Evolutionary conservation across 2,888 invertebrate species (phyloP).

Genomic region (Pterostichus madidus): DNA sequence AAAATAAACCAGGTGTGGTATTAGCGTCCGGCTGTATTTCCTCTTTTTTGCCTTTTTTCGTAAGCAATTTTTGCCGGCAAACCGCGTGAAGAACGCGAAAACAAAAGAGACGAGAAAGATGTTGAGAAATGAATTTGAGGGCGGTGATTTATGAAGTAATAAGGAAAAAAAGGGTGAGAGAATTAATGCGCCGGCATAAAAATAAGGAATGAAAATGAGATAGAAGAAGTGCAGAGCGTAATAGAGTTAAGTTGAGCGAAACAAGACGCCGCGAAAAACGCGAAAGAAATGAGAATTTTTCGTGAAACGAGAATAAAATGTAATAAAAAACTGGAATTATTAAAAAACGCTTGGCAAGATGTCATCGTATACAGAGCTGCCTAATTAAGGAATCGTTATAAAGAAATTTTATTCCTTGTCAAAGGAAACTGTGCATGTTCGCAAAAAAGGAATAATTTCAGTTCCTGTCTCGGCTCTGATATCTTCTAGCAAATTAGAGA

Average conservation of each 20-base stretch:
- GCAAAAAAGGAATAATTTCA: constrained; percentile 30
- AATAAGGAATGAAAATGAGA: constrained; percentile 60
- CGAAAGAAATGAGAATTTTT: constrained; percentile 38
- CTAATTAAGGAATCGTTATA: constrained; percentile 52
- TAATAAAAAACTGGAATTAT: constrained; percentile 57
- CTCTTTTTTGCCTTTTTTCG: constrained; percentile 37
- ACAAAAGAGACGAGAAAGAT: constrained; percentile 55
- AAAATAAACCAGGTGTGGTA: constrained; percentile 45
- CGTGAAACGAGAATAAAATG: constrained; percentile 45
- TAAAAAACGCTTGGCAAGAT: constrained; percentile 53
- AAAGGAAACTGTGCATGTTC: constrained; percentile 47
- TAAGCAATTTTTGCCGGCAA: constrained; percentile 28
- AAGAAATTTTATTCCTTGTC: constrained; percentile 47
- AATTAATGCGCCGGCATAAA: constrained; percentile 53
- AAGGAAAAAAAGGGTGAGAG: constrained; percentile 54
- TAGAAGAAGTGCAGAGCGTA: constrained; percentile 56
- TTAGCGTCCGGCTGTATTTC: constrained; percentile 31
- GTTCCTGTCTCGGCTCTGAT: neutral
- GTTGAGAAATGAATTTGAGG: constrained; percentile 62
- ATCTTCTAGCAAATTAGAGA: constrained; percentile 37
- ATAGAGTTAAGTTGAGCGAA: constrained; percentile 55
- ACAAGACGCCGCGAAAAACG: constrained; percentile 48
- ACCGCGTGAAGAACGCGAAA: constrained; percentile 46
- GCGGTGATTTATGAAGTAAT: constrained; percentile 62
- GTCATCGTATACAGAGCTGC: constrained; percentile 41